phyloP scores from a whole-genome alignment of 2,797 vertebrate genomes.

The Spea hammondii region DNA sequence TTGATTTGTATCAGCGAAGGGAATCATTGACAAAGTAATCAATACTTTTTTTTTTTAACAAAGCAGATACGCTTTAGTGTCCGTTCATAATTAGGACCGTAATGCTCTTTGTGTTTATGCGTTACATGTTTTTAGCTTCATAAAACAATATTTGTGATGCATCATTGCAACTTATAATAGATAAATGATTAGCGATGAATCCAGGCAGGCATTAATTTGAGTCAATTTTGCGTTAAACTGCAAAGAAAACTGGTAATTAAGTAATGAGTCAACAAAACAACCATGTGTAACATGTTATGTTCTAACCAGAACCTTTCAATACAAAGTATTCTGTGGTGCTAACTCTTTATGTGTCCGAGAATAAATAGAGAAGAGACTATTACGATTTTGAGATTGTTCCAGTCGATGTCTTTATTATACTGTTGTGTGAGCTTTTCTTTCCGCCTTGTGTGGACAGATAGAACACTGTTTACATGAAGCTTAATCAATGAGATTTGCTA shows the following conservation, averaged over 20 bases:
- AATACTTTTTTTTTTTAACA: slow-evolving; percentile 14
- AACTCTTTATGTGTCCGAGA: neutral
- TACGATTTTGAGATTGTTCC: slow-evolving; percentile 3
- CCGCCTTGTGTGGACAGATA: slow-evolving; percentile 20
- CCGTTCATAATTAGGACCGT: slow-evolving; percentile 5
- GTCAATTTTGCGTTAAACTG: too few relatives aligned
- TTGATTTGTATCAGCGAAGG: slow-evolving; percentile 5
- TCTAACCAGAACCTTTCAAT: too few relatives aligned
- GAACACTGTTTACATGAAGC: slow-evolving; percentile 49
- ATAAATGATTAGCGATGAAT: too few relatives aligned
- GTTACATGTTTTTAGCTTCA: neutral
- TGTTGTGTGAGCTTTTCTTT: slow-evolving; percentile 38
- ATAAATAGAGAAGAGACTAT: slow-evolving; percentile 19
- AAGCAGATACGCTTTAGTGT: slow-evolving; percentile 3
- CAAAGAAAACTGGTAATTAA: too few relatives aligned
- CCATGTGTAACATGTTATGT: too few relatives aligned
- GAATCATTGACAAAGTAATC: slow-evolving; percentile 19
- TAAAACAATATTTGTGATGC: too few relatives aligned
- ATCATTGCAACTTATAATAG: too few relatives aligned
- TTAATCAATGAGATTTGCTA: slow-evolving; percentile 53
- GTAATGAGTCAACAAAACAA: too few relatives aligned
- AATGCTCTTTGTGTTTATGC: slow-evolving; percentile 6
- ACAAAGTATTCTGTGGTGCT: too few relatives aligned
- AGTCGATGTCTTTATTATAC: slow-evolving; percentile 46
- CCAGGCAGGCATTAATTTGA: too few relatives aligned